phyloP scores from a whole-genome alignment of 1,140 invertebrate genomes.

The Onthophagus taurus region DNA sequence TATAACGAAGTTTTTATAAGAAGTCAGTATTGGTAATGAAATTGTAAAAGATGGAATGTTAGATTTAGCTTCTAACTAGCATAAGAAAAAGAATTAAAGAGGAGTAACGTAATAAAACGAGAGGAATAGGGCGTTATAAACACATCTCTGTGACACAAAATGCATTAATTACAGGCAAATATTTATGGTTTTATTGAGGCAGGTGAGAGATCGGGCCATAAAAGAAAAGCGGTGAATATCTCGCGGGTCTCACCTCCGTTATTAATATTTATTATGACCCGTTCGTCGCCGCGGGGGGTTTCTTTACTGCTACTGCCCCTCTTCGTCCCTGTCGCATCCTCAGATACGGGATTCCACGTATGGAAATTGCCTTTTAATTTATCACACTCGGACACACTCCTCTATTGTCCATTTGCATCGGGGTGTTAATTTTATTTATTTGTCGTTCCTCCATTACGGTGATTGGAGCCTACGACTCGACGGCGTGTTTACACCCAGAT shows the following conservation, averaged over 20 bases:
- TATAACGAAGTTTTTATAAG: too few species aligned
- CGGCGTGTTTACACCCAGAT: too few species aligned
- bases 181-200: constrained; percentile 35
- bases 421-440: constrained; percentile 37
- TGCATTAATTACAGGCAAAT: constrained; percentile 33
- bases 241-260: constrained; percentile 27
- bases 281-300: constrained; percentile 22
- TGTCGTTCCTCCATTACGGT: constrained; percentile 27
- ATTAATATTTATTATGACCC: constrained; percentile 35
- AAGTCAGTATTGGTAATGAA: too few species aligned
- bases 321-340: constrained; percentile 17
- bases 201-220: constrained; percentile 27
- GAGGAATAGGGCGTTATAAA: constrained; percentile 25
- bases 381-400: constrained; percentile 35
- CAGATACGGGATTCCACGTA: constrained; percentile 30
- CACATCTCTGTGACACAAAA: constrained; percentile 19
- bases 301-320: constrained; percentile 26
- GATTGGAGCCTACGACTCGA: constrained; percentile 13
- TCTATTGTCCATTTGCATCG: constrained; percentile 34
- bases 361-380: constrained; percentile 36
- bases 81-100: too few species aligned
- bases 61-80: too few species aligned
- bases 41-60: too few species aligned
- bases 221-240: constrained; percentile 16
- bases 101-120: too few species aligned